Evolutionary conservation across 2,113 vertebrate species (phyloP).

Genomic region (Pseudonaja textilis): DNA sequence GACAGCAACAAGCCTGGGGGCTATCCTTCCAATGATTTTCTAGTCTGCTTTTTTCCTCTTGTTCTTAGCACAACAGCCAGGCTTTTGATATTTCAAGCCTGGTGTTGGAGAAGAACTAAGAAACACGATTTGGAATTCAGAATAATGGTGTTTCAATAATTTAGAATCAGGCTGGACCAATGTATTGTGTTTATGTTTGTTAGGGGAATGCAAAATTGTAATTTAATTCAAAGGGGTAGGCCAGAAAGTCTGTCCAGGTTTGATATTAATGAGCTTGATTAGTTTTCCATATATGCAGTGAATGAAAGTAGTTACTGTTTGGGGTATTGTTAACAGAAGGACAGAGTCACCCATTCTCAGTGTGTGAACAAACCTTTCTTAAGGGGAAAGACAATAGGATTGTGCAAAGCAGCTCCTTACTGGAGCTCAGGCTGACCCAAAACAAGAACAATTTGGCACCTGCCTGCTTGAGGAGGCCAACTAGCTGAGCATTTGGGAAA

Average conservation of each 20-base stretch:
- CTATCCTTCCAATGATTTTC: neutral
- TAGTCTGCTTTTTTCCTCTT: neutral
- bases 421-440: conserved; percentile 14
- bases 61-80: neutral
- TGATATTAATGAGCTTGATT: neutral
- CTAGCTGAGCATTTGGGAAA: neutral
- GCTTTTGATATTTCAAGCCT: neutral
- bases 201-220: neutral
- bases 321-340: conserved; percentile 22
- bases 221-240: neutral
- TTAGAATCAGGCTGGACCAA: neutral
- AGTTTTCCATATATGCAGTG: neutral
- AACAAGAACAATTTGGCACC: conserved; percentile 15
- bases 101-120: rapidly evolving
- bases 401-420: neutral
- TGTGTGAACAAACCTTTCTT: neutral
- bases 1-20: neutral
- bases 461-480: neutral
- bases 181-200: neutral
- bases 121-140: rapidly evolving
- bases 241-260: neutral
- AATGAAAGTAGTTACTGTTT: conserved; percentile 4
- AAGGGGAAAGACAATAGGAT: conserved; percentile 25
- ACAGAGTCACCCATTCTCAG: conserved; percentile 24
- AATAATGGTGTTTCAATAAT: neutral